Conservation (phyloP, 2,113 vertebrate species). For the Phrynocephalus versicolor region DNA sequence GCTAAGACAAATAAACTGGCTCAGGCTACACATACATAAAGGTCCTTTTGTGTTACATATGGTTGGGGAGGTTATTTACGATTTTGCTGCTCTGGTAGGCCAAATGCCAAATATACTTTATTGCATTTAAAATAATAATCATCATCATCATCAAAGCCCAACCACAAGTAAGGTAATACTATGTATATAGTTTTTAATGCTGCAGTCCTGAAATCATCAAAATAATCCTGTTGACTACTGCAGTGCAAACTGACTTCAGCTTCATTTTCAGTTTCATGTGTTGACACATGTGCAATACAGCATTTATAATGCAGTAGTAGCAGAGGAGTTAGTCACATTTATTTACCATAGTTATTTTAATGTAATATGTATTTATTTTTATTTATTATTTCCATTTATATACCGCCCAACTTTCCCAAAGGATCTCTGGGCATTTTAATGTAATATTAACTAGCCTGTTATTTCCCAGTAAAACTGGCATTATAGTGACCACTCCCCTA, state of each 20-base stretch:
- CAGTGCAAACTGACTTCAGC: not conserved
- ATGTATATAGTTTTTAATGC: not conserved
- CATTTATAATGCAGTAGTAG: not conserved
- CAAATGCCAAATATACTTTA: conserved; percentile 2
- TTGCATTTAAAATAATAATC: not conserved
- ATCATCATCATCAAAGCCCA: too few species aligned
- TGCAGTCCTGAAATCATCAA: not conserved
- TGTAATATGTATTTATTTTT: not conserved
- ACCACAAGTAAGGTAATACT: not conserved
- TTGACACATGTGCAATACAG: not conserved
- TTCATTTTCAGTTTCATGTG: not conserved
- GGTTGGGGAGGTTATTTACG: not conserved
- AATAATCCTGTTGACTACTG: not conserved
- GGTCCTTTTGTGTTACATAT: conserved; percentile 11
- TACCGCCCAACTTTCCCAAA: too few species aligned
- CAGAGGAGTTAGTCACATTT: not conserved
- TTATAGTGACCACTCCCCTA: too few species aligned
- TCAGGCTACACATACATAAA: not conserved
- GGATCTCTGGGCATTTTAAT: too few species aligned
- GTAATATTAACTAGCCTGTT: not conserved
- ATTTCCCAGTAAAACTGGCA: too few species aligned
- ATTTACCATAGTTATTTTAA: not conserved
- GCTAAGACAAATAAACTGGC: conserved; percentile 11
- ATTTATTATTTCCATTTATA: not conserved
- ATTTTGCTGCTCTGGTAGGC: not conserved